phyloP scores from a whole-genome alignment of 2,797 vertebrate genomes.

The Syngnathus acus region DNA sequence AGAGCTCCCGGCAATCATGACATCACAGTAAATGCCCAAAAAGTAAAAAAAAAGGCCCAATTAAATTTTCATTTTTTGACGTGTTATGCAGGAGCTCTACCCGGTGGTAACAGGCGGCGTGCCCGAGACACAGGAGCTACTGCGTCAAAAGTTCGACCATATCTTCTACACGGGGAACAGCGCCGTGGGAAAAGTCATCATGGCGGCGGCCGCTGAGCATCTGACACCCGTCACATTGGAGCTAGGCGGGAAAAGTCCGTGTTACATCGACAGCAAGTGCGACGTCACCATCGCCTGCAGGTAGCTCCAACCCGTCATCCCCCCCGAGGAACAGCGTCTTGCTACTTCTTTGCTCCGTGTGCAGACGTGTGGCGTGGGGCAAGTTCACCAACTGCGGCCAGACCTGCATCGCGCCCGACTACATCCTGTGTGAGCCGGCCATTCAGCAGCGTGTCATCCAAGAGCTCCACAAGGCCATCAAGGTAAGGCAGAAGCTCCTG shows the following conservation, averaged over 20 bases:
- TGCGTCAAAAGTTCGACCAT: slow-evolving; percentile 84
- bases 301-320: slow-evolving; percentile 47
- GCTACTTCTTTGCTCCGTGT: not conserved
- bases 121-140: slow-evolving; percentile 80
- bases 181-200: slow-evolving; percentile 75
- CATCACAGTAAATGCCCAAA: not conserved
- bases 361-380: slow-evolving; percentile 85
- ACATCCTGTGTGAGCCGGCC: slow-evolving; percentile 81
- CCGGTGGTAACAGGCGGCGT: slow-evolving; percentile 79
- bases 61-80: too few species aligned
- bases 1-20: too few species aligned
- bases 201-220: slow-evolving; percentile 82
- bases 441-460: slow-evolving; percentile 79
- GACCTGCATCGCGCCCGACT: slow-evolving; percentile 92
- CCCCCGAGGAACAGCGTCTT: too few species aligned
- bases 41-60: too few species aligned
- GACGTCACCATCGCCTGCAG: slow-evolving; percentile 80
- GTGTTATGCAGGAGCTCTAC: slow-evolving; percentile 73
- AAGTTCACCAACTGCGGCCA: slow-evolving; percentile 90
- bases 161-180: slow-evolving; percentile 86
- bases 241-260: slow-evolving; percentile 89
- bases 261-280: slow-evolving; percentile 87
- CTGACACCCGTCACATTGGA: slow-evolving; percentile 88
- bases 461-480: slow-evolving; percentile 74
- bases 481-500: slow-evolving; percentile 55